A percentile compares a stretch with the other conserved stretches of the same genome.
phyloP scores from a whole-genome alignment of 2,797 vertebrate species.

The Myotis findleyi region DNA sequence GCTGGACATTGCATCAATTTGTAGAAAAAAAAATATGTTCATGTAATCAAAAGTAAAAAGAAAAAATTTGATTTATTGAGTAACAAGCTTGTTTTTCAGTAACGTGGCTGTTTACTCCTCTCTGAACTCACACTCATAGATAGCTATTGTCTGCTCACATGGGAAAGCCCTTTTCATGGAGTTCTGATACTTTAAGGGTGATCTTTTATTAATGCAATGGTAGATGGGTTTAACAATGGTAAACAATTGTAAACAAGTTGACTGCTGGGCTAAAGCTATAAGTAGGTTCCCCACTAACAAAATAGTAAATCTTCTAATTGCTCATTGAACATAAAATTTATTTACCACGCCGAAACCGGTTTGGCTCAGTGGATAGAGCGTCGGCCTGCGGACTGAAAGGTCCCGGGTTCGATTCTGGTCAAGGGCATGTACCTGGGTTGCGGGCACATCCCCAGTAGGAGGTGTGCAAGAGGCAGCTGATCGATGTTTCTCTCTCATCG shows the following conservation, averaged over 20 bases:
- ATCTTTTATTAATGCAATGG: not conserved
- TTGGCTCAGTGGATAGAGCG: too few species aligned
- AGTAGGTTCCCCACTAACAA: not conserved
- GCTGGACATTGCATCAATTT: conserved; percentile 47
- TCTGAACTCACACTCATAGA: not conserved
- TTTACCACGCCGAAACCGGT: too few species aligned
- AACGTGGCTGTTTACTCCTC: not conserved
- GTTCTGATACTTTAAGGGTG: not conserved
- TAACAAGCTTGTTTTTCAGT: conserved; percentile 26
- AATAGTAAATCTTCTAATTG: not conserved
- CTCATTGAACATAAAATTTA: not conserved
- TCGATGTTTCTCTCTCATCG: too few species aligned
- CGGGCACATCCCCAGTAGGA: too few species aligned
- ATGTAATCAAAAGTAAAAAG: not conserved
- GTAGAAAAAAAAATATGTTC: not conserved
- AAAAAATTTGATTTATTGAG: not conserved
- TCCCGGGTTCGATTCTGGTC: too few species aligned
- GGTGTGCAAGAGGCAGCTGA: too few species aligned
- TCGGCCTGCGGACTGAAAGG: too few species aligned
- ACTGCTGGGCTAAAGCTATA: not conserved
- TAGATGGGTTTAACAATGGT: not conserved
- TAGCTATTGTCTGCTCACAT: not conserved
- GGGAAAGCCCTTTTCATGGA: not conserved
- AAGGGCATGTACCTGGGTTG: too few species aligned
- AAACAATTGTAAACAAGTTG: not conserved